phyloP scores from a whole-genome alignment of 2,797 vertebrate genomes.

The Ciconia nigra region DNA sequence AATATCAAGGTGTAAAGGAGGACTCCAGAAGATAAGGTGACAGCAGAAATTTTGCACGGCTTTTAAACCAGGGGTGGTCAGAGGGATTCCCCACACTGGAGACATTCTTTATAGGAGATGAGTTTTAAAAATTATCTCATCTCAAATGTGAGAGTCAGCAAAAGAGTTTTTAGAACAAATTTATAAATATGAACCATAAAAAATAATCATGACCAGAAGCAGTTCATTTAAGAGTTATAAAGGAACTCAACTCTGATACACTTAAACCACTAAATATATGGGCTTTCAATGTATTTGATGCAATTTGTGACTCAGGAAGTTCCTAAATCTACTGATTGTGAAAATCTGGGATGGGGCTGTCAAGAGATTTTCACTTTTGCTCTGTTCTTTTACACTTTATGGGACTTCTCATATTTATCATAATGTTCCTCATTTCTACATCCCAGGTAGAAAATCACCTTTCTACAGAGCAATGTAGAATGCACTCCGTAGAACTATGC shows the following conservation, averaged over 20 bases:
- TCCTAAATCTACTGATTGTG: not conserved
- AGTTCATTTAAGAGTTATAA: not conserved
- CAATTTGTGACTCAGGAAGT: not conserved
- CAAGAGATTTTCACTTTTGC: not conserved
- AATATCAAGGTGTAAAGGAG: not conserved
- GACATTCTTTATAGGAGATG: not conserved
- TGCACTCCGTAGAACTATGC: not conserved
- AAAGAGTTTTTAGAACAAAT: not conserved
- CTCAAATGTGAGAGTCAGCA: not conserved
- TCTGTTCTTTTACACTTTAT: not conserved
- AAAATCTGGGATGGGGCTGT: not conserved
- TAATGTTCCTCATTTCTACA: not conserved
- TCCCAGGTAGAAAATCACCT: not conserved
- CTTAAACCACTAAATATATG: not conserved
- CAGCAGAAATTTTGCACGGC: not conserved
- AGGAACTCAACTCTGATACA: not conserved
- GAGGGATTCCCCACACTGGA: not conserved
- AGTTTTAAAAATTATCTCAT: not conserved
- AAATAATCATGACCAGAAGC: not conserved
- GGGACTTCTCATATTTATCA: not conserved
- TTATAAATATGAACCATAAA: not conserved
- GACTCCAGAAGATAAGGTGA: not conserved
- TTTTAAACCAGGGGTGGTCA: not conserved
- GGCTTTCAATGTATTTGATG: not conserved
- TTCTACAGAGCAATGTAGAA: not conserved